A percentile compares a stretch with the other conserved stretches of the same genome.
These are phyloP conservation scores for Silurus aristotelis DNA, from an alignment of 2,797 vertebrate genomes.

Conservation along the genomic window DNA sequence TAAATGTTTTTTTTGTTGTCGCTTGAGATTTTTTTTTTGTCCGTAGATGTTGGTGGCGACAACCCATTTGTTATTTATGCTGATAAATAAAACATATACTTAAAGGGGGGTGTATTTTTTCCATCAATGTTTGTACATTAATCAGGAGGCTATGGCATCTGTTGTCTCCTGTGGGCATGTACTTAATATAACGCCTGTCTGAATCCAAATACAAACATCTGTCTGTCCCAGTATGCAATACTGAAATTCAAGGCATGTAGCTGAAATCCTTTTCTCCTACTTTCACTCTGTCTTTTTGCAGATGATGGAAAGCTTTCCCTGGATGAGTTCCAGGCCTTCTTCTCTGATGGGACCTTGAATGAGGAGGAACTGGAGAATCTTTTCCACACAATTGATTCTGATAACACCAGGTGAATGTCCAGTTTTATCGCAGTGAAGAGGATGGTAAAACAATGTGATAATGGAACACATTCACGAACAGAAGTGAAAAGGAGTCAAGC, in stretches of 20 bases:
- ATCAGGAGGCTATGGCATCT: not conserved
- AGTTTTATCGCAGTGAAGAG: not conserved
- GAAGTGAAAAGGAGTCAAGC: not conserved
- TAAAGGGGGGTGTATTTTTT: not conserved
- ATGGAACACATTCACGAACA: not conserved
- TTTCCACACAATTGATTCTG: conserved; percentile 95
- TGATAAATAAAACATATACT: not conserved
- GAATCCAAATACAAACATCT: conserved; percentile 14
- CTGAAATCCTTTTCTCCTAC: conserved; percentile 11
- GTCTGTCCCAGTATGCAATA: conserved; percentile 17
- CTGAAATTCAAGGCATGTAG: not conserved
- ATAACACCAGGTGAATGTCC: conserved; percentile 86
- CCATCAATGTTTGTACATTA: not conserved
- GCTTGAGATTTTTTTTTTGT: not conserved
- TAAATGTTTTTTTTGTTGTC: not conserved
- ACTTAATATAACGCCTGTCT: conserved; percentile 1
- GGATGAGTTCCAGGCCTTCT: conserved; percentile 98
- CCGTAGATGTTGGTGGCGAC: not conserved
- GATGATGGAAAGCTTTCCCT: conserved; percentile 96
- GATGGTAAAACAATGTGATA: not conserved
- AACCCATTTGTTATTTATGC: not conserved
- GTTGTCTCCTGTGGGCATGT: not conserved
- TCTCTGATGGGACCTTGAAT: conserved; percentile 91
- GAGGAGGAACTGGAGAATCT: conserved; percentile 95
- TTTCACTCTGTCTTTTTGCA: conserved; percentile 65